phyloP scores from a whole-genome alignment of 2,113 vertebrate species.

The Dicerorhinus sumatrensis region DNA sequence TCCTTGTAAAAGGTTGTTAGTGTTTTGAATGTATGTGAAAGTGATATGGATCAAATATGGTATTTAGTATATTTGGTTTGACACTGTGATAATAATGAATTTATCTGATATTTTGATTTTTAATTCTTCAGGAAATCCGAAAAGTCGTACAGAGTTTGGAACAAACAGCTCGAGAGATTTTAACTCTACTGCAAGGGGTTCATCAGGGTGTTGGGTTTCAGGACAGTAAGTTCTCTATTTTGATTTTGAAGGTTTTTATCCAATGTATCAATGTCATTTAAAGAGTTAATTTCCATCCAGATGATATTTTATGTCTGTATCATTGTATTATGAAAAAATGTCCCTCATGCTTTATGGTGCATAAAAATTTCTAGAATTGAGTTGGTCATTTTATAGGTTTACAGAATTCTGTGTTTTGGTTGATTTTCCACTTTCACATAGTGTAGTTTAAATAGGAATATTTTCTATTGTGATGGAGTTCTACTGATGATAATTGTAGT shows the following conservation, averaged over 20 bases:
- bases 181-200: slow-evolving; percentile 96
- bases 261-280: neutral
- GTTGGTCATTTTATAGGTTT: slow-evolving; percentile 31
- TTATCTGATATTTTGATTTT: slow-evolving; percentile 64
- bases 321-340: slow-evolving; percentile 17
- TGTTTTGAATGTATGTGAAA: neutral
- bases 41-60: neutral
- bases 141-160: slow-evolving; percentile 96
- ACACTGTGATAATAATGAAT: neutral
- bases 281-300: neutral
- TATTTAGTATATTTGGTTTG: neutral
- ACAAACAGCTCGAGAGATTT: slow-evolving; percentile 97
- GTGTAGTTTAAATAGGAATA: neutral
- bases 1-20: neutral
- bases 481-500: neutral
- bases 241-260: slow-evolving; percentile 35
- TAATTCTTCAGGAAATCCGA: slow-evolving; percentile 93
- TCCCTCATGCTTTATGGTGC: neutral
- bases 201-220: slow-evolving; percentile 97
- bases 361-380: slow-evolving; percentile 35
- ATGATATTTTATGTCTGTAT: neutral
- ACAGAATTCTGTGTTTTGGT: neutral
- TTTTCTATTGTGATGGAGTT: neutral
- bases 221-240: slow-evolving; percentile 91
- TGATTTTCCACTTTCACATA: neutral